Conservation (phyloP, 1,140 invertebrate genomes). For the Plectus sambesii region DNA sequence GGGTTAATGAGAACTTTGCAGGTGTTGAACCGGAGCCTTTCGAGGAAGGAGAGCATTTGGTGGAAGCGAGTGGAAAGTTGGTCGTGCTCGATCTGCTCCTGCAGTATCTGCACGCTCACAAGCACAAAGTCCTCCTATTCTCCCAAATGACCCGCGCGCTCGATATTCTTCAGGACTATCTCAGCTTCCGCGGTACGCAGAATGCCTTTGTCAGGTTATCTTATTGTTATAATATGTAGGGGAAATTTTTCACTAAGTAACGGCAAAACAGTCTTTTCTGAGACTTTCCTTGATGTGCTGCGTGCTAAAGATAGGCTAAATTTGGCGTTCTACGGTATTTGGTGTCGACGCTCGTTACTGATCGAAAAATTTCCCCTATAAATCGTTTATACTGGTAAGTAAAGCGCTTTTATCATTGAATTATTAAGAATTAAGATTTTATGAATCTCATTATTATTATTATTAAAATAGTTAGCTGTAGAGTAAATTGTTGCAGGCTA, state of each 20-base stretch:
- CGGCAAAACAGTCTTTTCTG: constrained; percentile 5
- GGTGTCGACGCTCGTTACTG: no score
- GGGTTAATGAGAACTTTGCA: constrained; percentile 13
- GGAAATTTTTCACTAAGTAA: constrained; percentile 6
- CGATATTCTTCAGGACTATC: constrained; percentile 73
- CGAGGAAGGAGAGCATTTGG: constrained; percentile 48
- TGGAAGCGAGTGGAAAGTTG: constrained; percentile 61
- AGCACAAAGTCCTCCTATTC: constrained; percentile 84
- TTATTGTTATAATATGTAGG: constrained; percentile 13
- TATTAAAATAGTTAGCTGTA: no score
- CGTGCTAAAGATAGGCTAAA: background rate
- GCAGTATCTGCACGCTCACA: constrained; percentile 65
- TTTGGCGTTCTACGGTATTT: background rate
- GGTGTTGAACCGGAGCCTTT: constrained; percentile 48
- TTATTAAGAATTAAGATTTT: no score
- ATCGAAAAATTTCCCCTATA: no score
- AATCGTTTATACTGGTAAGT: no score
- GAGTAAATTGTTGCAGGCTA: constrained; percentile 46
- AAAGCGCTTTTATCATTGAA: no score
- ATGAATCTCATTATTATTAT: no score
- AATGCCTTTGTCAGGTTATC: constrained; percentile 8
- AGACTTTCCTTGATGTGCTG: constrained; percentile 5
- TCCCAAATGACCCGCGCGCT: constrained; percentile 97
- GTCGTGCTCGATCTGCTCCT: constrained; percentile 73
- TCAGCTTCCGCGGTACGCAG: constrained; percentile 43